phyloP scores from a whole-genome alignment of 2,113 vertebrate genomes.

The Bos javanicus region DNA sequence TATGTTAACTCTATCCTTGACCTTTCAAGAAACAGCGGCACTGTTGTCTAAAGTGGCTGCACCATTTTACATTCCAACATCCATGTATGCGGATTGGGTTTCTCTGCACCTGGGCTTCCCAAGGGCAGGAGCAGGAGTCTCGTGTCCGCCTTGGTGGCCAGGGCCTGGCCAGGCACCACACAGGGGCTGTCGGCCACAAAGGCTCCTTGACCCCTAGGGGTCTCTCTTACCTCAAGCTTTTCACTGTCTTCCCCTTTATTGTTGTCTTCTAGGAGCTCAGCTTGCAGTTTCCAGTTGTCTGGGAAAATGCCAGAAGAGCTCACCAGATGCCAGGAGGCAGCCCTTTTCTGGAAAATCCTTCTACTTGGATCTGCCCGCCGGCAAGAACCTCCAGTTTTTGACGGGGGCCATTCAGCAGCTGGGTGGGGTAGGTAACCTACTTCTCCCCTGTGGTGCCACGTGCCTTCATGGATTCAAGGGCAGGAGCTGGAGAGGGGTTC shows the following conservation, averaged over 20 bases:
- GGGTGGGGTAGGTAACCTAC: slow-evolving; percentile 79
- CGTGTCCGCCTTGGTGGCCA: accelerated
- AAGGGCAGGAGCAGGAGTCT: background rate
- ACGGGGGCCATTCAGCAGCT: slow-evolving; percentile 78
- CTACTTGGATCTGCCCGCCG: slow-evolving; percentile 85
- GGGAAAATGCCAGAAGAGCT: background rate
- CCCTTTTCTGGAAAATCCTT: slow-evolving; percentile 86
- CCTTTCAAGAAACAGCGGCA: background rate
- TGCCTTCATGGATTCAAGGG: background rate
- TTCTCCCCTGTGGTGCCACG: background rate
- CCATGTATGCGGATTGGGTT: background rate
- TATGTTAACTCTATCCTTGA: background rate
- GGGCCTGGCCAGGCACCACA: accelerated
- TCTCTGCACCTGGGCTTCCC: background rate
- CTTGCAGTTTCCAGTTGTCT: background rate
- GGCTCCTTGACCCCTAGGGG: background rate
- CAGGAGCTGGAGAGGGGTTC: background rate
- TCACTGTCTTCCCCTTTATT: background rate
- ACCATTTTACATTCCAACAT: background rate
- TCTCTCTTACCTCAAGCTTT: background rate
- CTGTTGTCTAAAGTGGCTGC: background rate
- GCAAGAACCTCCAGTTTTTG: slow-evolving; percentile 79
- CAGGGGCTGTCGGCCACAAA: accelerated
- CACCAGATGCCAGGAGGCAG: background rate
- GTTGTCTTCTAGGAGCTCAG: background rate